These are phyloP conservation scores for Agrenia bidenticulata DNA, from an alignment of 2,888 invertebrate species.

Conservation along the genomic window DNA sequence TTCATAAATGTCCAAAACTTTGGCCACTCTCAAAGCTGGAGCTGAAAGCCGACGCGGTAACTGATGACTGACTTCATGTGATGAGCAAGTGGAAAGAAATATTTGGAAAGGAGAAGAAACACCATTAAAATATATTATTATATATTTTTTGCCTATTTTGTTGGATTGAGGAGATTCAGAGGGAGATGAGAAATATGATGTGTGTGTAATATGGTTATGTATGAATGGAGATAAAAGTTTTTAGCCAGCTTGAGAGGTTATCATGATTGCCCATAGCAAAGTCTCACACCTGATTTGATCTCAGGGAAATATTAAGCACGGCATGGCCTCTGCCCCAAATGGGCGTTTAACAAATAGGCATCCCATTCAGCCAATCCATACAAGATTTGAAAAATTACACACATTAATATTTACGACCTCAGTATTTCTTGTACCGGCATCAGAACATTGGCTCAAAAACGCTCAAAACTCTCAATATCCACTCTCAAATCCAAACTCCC, in stretches of 20 bases:
- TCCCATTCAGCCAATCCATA: conserved; percentile 37
- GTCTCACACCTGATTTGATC: conserved; percentile 47
- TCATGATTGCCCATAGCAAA: conserved; percentile 20
- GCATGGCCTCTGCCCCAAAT: conserved; percentile 41
- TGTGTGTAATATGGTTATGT: too few relatives aligned
- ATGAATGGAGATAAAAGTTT: too few relatives aligned
- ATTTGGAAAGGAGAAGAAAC: conserved; percentile 7
- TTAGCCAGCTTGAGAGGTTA: background rate
- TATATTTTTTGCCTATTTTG: too few relatives aligned
- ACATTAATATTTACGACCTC: conserved; percentile 50
- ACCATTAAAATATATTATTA: background rate
- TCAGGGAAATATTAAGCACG: conserved; percentile 39
- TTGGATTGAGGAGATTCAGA: too few relatives aligned
- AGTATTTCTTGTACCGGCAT: conserved; percentile 23
- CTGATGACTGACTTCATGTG: too few relatives aligned
- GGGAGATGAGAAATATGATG: too few relatives aligned
- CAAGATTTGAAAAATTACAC: conserved; percentile 39
- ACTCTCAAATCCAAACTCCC: too few relatives aligned
- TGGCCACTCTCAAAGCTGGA: too few relatives aligned
- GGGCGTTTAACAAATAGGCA: conserved; percentile 46
- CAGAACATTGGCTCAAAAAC: background rate
- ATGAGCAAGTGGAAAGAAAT: background rate
- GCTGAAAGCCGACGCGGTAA: too few relatives aligned
- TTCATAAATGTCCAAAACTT: background rate
- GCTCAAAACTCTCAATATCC: background rate